phyloP scores from a whole-genome alignment of 1,140 invertebrate species.

The Monomorium pharaonis region DNA sequence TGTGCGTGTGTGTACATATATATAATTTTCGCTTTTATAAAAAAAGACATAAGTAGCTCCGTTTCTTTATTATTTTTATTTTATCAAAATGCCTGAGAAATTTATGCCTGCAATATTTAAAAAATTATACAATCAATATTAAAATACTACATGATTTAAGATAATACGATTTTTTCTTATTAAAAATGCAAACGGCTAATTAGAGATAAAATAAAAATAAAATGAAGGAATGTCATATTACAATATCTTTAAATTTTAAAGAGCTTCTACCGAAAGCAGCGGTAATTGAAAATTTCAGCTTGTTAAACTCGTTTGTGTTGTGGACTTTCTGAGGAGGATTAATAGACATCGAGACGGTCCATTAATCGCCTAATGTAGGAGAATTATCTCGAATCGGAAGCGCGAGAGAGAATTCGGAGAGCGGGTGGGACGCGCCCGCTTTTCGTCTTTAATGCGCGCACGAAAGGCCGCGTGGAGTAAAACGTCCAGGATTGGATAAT shows the following conservation, averaged over 20 bases:
- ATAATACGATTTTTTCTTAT: not conserved
- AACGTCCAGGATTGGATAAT: conserved; percentile 63
- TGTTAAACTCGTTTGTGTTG: not conserved
- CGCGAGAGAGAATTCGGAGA: not conserved
- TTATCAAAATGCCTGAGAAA: not conserved
- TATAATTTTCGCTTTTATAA: not conserved
- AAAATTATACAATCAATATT: not conserved
- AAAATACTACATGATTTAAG: not conserved
- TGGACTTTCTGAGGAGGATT: not conserved
- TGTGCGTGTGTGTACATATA: too few species aligned
- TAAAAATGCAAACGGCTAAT: not conserved
- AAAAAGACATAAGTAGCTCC: not conserved
- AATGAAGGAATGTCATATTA: not conserved
- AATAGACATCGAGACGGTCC: not conserved
- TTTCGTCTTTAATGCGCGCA: conserved; percentile 38
- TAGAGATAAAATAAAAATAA: not conserved
- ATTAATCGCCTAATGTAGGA: conserved; percentile 12
- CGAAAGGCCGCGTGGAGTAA: conserved; percentile 37
- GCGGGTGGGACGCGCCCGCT: conserved; percentile 4
- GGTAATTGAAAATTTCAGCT: not conserved
- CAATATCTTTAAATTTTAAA: not conserved
- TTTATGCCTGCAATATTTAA: not conserved
- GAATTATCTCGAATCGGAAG: not conserved
- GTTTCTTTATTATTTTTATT: not conserved
- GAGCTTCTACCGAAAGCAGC: not conserved